A percentile compares a stretch with the other conserved stretches of the same genome.
Conservation (phyloP, 2,113 vertebrate species). For the Oreochromis tanganicae region DNA sequence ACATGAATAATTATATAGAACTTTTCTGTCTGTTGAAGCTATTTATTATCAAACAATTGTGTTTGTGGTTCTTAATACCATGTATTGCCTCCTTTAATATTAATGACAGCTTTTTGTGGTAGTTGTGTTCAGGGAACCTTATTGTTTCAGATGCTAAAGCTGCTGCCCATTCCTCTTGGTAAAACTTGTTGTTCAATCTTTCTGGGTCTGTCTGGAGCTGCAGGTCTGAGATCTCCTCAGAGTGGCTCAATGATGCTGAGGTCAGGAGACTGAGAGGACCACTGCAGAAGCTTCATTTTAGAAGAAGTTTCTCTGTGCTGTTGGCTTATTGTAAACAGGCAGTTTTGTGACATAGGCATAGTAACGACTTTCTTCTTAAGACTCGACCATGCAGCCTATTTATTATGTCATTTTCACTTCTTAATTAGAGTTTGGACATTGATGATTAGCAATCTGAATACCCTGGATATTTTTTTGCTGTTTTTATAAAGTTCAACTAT, state of each 20-base stretch:
- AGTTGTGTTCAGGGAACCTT: neutral
- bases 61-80: neutral
- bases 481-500: too few relatives aligned
- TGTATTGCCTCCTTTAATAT: neutral
- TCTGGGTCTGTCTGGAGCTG: neutral
- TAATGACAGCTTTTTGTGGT: rapidly evolving
- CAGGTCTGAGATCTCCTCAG: neutral
- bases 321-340: neutral
- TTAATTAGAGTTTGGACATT: too few relatives aligned
- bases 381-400: rapidly evolving
- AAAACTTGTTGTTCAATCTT: too few relatives aligned
- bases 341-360: rapidly evolving
- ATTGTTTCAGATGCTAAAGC: neutral
- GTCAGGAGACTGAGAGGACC: rapidly evolving
- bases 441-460: too few relatives aligned
- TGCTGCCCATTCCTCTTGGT: neutral
- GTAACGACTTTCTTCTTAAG: rapidly evolving
- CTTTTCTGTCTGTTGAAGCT: neutral
- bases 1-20: rapidly evolving
- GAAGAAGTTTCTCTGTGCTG: neutral
- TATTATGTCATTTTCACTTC: rapidly evolving
- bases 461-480: too few relatives aligned
- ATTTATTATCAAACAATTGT: rapidly evolving
- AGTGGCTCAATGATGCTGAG: neutral
- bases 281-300: rapidly evolving